Conservation (phyloP, 2,888 invertebrate genomes). For the Liposcelis brunnea region DNA sequence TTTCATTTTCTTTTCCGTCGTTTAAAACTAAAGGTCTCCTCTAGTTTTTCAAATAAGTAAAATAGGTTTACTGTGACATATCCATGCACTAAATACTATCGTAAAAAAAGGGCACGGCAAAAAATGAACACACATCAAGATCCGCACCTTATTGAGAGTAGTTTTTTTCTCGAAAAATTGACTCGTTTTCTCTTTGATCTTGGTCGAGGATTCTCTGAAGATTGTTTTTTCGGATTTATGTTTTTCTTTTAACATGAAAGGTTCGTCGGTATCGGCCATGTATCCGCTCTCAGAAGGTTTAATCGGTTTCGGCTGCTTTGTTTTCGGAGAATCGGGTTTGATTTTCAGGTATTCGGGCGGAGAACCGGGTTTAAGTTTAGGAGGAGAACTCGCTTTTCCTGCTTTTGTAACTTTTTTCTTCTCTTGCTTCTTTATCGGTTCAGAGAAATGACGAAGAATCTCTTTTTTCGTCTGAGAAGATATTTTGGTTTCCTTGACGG, state of each 20-base stretch:
- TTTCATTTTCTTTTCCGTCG: no score
- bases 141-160: no score
- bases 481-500: slow-evolving; percentile 21
- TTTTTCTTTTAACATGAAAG: neutral
- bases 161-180: no score
- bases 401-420: slow-evolving; percentile 19
- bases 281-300: slow-evolving; percentile 39
- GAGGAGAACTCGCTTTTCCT: slow-evolving; percentile 21
- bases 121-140: no score
- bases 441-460: slow-evolving; percentile 14
- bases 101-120: no score
- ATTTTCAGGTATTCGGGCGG: slow-evolving; percentile 25
- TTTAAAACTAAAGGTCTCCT: no score
- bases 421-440: slow-evolving; percentile 20
- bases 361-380: slow-evolving; percentile 27
- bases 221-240: no score
- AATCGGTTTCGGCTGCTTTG: slow-evolving; percentile 28
- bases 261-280: slow-evolving; percentile 51
- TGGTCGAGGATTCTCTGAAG: no score
- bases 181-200: no score
- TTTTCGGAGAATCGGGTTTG: slow-evolving; percentile 33
- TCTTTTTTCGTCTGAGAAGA: slow-evolving; percentile 21
- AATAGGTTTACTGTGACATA: no score
- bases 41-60: no score
- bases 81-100: no score